Conservation (phyloP, 1,140 invertebrate genomes). For the Apolygus lucorum region DNA sequence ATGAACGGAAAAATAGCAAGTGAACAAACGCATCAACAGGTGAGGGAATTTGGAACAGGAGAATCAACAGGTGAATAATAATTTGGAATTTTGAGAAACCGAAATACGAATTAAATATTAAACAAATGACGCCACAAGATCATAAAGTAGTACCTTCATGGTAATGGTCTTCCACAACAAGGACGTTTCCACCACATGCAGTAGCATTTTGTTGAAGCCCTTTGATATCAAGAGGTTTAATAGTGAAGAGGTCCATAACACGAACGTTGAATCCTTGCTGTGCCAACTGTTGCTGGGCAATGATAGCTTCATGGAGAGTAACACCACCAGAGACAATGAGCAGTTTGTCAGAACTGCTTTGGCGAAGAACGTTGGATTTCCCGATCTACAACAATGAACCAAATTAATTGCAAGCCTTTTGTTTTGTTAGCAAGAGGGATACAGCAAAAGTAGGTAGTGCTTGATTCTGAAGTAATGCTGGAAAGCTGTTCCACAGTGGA, state of each 20-base stretch:
- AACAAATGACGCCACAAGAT: too few species aligned
- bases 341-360: slow-evolving; percentile 59
- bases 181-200: slow-evolving; percentile 66
- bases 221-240: slow-evolving; percentile 86
- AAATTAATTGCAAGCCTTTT: slow-evolving; percentile 17
- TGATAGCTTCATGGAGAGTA: slow-evolving; percentile 83
- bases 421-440: too few species aligned
- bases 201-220: slow-evolving; percentile 69
- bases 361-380: slow-evolving; percentile 43
- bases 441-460: too few species aligned
- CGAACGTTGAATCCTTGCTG: slow-evolving; percentile 59
- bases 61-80: too few species aligned
- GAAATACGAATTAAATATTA: too few species aligned
- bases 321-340: slow-evolving; percentile 87
- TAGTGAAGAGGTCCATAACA: slow-evolving; percentile 88
- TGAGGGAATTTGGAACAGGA: too few species aligned
- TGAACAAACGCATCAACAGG: too few species aligned
- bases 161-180: slow-evolving; percentile 98
- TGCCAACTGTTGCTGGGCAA: slow-evolving; percentile 69
- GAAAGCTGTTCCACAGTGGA: too few species aligned
- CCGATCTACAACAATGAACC: slow-evolving; percentile 48
- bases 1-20: too few species aligned
- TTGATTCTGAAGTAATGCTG: too few species aligned
- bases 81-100: too few species aligned
- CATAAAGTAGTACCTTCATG: slow-evolving; percentile 78